phyloP scores from a whole-genome alignment of 2,113 vertebrate species.

The Chaetodon trifascialis region DNA sequence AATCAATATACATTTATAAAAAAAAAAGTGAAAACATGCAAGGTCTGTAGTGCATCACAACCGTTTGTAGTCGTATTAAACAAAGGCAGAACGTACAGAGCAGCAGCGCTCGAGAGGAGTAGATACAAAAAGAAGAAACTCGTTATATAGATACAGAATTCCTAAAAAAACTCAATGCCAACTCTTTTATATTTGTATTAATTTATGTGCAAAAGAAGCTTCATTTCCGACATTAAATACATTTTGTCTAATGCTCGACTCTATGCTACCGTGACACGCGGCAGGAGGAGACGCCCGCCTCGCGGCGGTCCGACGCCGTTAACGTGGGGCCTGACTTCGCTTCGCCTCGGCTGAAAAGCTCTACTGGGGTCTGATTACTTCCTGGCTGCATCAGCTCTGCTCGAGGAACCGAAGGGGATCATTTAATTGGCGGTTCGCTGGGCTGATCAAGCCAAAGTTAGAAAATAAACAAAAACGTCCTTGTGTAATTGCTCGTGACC shows the following conservation, averaged over 20 bases:
- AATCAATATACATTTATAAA: conserved; percentile 71
- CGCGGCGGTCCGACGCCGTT: neutral
- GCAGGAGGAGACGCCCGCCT: neutral
- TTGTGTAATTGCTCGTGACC: neutral
- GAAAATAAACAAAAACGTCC: neutral
- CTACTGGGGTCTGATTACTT: conserved; percentile 11
- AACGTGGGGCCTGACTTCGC: neutral
- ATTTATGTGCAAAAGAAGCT: conserved; percentile 88
- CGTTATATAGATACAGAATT: conserved; percentile 56
- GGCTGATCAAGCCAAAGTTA: neutral
- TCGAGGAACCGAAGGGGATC: neutral
- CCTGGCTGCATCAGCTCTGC: neutral
- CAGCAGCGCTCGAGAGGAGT: conserved; percentile 51
- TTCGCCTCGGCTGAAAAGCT: neutral
- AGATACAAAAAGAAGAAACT: conserved; percentile 66
- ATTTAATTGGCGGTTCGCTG: neutral
- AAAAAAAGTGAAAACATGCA: conserved; percentile 72
- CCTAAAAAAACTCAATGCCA: conserved; percentile 56
- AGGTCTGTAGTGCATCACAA: conserved; percentile 70
- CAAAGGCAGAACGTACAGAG: conserved; percentile 57
- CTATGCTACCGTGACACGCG: conserved; percentile 46
- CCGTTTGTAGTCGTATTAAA: conserved; percentile 58
- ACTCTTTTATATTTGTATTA: conserved; percentile 71
- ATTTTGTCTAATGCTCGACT: conserved; percentile 40
- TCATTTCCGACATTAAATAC: conserved; percentile 78